A percentile compares a stretch with the other conserved stretches of the same genome.
Conservation (phyloP, 2,113 vertebrate species). For the Protobothrops flavoviridis region DNA sequence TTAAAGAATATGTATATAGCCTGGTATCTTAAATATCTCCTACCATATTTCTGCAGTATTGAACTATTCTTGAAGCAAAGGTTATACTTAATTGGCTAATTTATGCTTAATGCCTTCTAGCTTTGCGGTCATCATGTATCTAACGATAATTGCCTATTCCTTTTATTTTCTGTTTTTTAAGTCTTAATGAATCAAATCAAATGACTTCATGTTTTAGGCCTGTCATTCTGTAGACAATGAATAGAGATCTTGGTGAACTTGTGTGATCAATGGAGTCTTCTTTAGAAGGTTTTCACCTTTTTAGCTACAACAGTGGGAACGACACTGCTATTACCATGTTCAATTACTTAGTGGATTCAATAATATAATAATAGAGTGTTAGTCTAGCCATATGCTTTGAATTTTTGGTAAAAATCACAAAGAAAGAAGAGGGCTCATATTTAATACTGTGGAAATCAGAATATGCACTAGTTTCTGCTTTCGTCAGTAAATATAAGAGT, state of each 20-base stretch:
- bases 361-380: background rate
- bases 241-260: background rate
- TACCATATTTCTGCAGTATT: slow-evolving; percentile 51
- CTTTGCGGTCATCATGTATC: slow-evolving; percentile 56
- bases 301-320: background rate
- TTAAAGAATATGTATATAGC: slow-evolving; percentile 66
- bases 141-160: slow-evolving; percentile 59
- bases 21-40: slow-evolving; percentile 65
- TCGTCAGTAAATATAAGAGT: background rate
- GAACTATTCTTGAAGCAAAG: slow-evolving; percentile 63
- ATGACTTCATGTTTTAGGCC: slow-evolving; percentile 39
- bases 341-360: background rate
- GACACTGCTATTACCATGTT: background rate
- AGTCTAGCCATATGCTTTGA: background rate
- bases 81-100: slow-evolving; percentile 71
- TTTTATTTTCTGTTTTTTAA: slow-evolving; percentile 53
- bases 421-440: background rate
- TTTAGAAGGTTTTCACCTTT: slow-evolving; percentile 9
- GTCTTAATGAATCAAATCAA: slow-evolving; percentile 56
- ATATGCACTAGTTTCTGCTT: background rate
- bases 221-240: slow-evolving; percentile 10
- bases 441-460: background rate
- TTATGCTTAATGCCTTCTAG: slow-evolving; percentile 70
- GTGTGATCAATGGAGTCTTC: background rate
- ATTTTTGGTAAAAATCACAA: background rate